Conservation (phyloP, 2,888 invertebrate genomes). For the Amblyjoppa fuscipennis region DNA sequence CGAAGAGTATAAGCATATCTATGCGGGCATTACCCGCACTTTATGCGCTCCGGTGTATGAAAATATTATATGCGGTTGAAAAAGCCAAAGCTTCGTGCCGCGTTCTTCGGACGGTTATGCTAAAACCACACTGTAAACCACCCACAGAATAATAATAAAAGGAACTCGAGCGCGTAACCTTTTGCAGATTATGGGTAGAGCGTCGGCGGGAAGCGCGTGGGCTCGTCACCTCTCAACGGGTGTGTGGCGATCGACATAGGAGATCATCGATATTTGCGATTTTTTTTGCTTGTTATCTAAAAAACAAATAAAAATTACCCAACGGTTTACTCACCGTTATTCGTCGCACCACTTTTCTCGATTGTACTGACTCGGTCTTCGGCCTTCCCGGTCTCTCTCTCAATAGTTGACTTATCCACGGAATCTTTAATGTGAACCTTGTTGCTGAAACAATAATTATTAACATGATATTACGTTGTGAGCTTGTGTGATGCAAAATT, state of each 20-base stretch:
- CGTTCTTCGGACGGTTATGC: slow-evolving; percentile 23
- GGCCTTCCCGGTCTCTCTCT: slow-evolving; percentile 39
- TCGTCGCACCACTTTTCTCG: slow-evolving; percentile 68
- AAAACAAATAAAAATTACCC: not conserved
- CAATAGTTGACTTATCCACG: slow-evolving; percentile 49
- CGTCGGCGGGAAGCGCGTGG: slow-evolving; percentile 62
- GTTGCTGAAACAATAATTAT: slow-evolving; percentile 71
- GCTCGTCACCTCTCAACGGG: slow-evolving; percentile 53
- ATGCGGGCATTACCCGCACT: slow-evolving; percentile 31
- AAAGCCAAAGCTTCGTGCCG: no score
- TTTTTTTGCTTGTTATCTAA: slow-evolving; percentile 8
- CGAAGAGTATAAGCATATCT: slow-evolving; percentile 27
- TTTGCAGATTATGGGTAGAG: slow-evolving; percentile 70
- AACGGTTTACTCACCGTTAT: slow-evolving; percentile 72
- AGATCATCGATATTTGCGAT: slow-evolving; percentile 45
- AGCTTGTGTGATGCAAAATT: not conserved
- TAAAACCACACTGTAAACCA: slow-evolving; percentile 48
- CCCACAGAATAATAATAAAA: slow-evolving; percentile 54
- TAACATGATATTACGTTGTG: slow-evolving; percentile 25
- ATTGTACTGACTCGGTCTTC: slow-evolving; percentile 58
- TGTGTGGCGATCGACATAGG: slow-evolving; percentile 60
- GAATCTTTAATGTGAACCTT: slow-evolving; percentile 67
- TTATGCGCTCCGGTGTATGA: not conserved
- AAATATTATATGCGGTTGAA: not conserved
- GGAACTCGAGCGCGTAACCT: slow-evolving; percentile 75